Percentiles rank a stretch among this genome's conserved stretches.
These are phyloP conservation scores for Linurgus olivaceus DNA, from an alignment of 2,797 vertebrate genomes.

Conservation along the genomic window DNA sequence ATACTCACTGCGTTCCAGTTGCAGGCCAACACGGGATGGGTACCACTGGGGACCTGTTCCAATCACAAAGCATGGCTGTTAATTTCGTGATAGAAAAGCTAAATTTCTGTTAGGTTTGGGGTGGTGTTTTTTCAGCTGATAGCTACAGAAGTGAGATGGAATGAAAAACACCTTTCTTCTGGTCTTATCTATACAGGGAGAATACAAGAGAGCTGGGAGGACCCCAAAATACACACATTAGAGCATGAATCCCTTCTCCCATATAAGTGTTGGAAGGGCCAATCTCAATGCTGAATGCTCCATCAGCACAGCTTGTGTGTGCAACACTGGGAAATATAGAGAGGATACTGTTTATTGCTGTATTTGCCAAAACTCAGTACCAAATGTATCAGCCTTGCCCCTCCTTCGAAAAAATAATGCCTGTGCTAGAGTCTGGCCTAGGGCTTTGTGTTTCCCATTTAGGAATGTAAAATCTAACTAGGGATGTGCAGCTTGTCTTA, in stretches of 20 bases:
- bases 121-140: neutral
- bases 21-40: slow-evolving; percentile 77
- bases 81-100: neutral
- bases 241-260: neutral
- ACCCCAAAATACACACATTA: neutral
- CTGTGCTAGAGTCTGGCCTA: neutral
- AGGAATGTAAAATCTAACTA: neutral
- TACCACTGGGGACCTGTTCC: slow-evolving; percentile 75
- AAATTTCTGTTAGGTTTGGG: neutral
- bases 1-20: slow-evolving; percentile 76
- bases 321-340: neutral
- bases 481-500: neutral
- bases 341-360: neutral
- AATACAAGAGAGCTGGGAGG: neutral
- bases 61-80: slow-evolving; percentile 28
- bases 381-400: neutral
- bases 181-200: neutral
- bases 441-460: neutral
- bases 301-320: fast-evolving
- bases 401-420: neutral
- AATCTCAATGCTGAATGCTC: neutral
- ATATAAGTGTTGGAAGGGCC: neutral
- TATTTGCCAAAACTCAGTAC: neutral
- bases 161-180: neutral
- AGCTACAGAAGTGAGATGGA: neutral